Evolutionary conservation across 2,113 vertebrate genomes (phyloP), one percentile per base, ranked within the genome.

Genomic region (Oceanodroma tethys): DNA sequence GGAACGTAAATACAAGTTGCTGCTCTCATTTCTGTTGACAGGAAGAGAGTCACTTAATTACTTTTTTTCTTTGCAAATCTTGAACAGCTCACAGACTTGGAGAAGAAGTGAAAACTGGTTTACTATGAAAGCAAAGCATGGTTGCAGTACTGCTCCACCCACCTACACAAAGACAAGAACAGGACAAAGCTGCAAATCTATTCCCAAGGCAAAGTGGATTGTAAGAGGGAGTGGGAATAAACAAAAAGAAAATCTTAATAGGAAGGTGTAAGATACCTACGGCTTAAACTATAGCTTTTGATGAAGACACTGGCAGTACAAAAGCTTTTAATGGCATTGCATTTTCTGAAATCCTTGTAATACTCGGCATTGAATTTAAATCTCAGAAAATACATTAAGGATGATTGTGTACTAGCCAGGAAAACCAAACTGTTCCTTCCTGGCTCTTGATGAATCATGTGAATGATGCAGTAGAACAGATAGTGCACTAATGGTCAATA

Each of bases 341-440:
- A 62, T 78, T 81, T 60, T 85, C 52, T 93, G 42, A 96, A 88
- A 94, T 82, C 76, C 68, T 92, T 92, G 38, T 15, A 85, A 47
- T 90, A 72, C 4, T 40, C 25, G 5, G 30, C n/a, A 47, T 8
- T 95, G 70, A 96, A 90, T 92, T 92, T 90, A 80, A 96, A 89
- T 93, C 66, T 92, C 68, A 96, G 79, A 62, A 97, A 96, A 89
- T 68, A 84, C 53, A 84, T 95, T 86, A 95, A 55, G 85, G 45
- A 36, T 85, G n/a, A 83, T 81, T 71, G 50, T 85, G 40, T 71
- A 86, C 68, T n/a, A 95, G 50, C 32, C 81, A 73, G 67, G 88
- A 79, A 88, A 97, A 96, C 91, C 47, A 86, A 73, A 91, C 70
- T 89, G 58, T 68, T 94, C 78, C 74, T 93, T 89, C 81, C 65